A percentile compares a stretch with the other conserved stretches of the same genome.
phyloP scores from a whole-genome alignment of 2,113 vertebrate genomes.

The Panthera uncia region DNA sequence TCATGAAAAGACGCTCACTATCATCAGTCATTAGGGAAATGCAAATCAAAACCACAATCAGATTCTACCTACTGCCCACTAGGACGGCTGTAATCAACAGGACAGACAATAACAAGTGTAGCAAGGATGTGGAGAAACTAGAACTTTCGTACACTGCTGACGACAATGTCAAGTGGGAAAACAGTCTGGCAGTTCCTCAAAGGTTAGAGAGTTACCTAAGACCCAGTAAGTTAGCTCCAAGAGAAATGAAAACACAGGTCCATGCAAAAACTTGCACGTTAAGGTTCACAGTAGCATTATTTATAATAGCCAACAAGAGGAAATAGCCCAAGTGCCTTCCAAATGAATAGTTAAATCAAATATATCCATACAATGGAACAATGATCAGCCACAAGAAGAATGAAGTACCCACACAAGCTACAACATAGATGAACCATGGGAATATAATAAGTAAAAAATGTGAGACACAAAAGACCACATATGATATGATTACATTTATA shows the following conservation, averaged over 20 bases:
- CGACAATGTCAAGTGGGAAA: background rate
- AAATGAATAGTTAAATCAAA: slow-evolving; percentile 17
- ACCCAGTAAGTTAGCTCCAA: slow-evolving; percentile 5
- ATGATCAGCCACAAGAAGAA: background rate
- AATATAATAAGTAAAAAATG: background rate
- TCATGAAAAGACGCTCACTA: background rate
- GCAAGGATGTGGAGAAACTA: background rate
- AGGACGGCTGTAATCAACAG: background rate
- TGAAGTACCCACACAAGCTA: background rate
- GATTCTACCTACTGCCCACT: background rate
- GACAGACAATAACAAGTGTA: background rate
- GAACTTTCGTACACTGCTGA: background rate
- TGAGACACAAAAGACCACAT: background rate
- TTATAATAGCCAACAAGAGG: background rate
- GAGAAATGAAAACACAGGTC: background rate
- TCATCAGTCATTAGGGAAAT: background rate
- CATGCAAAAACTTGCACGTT: background rate
- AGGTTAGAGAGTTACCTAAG: background rate
- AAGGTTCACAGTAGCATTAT: background rate
- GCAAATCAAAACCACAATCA: background rate
- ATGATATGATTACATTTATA: background rate
- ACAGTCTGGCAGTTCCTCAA: background rate
- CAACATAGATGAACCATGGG: background rate
- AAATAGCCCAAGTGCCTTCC: background rate
- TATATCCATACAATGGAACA: background rate